These are phyloP conservation scores for Dasypus novemcinctus DNA, from an alignment of 2,113 vertebrate species.

Conservation along the genomic window DNA sequence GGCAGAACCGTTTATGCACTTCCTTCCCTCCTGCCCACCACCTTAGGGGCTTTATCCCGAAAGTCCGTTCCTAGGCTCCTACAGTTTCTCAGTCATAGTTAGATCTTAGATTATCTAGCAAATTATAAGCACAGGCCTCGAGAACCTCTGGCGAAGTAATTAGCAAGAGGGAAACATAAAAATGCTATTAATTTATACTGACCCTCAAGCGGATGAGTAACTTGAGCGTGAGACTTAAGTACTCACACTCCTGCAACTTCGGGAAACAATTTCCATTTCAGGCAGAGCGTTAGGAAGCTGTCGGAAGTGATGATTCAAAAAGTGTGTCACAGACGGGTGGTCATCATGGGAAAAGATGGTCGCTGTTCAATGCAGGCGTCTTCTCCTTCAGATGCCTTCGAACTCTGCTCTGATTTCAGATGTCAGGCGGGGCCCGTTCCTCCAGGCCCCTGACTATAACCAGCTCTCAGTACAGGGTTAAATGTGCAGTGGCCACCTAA, in stretches of 20 bases:
- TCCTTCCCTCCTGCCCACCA: too few species aligned
- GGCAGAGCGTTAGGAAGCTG: background rate
- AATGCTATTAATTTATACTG: slow-evolving; percentile 64
- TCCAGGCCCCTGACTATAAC: background rate
- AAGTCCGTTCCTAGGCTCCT: slow-evolving; percentile 18
- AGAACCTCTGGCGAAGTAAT: slow-evolving; percentile 70
- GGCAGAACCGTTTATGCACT: background rate
- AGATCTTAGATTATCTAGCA: slow-evolving; percentile 39
- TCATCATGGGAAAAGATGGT: slow-evolving; percentile 18
- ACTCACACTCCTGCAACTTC: slow-evolving; percentile 16
- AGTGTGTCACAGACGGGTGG: slow-evolving; percentile 16
- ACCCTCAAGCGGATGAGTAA: slow-evolving; percentile 44
- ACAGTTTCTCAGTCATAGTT: slow-evolving; percentile 58
- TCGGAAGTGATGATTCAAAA: slow-evolving; percentile 43
- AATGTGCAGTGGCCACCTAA: background rate
- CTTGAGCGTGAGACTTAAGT: slow-evolving; percentile 31
- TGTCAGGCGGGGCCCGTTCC: background rate
- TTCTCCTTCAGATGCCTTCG: background rate
- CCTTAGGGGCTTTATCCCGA: background rate
- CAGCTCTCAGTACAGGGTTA: background rate
- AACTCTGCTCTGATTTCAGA: background rate
- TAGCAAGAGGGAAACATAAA: slow-evolving; percentile 64
- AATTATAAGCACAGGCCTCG: slow-evolving; percentile 48
- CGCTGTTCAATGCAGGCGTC: slow-evolving; percentile 11
- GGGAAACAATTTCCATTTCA: slow-evolving; percentile 45